Conservation (phyloP, 1,140 invertebrate species). For the Drosophila leontia region DNA sequence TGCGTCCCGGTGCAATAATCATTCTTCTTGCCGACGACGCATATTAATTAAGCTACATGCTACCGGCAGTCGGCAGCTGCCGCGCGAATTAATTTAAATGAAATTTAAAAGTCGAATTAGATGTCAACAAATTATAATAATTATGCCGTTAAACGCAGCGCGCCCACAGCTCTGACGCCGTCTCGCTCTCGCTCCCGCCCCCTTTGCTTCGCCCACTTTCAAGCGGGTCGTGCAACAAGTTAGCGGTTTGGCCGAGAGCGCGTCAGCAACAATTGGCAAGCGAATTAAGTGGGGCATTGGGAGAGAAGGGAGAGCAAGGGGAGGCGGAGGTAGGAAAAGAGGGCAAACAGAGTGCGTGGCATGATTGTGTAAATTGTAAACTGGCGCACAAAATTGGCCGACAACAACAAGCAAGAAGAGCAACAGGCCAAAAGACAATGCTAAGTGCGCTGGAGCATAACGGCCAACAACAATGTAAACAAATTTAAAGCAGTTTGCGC, state of each 20-base stretch:
- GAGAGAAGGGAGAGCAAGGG: neutral
- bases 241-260: conserved; percentile 34
- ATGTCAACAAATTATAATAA: conserved; percentile 81
- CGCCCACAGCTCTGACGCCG: conserved; percentile 17
- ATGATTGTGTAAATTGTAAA: conserved; percentile 58
- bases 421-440: conserved; percentile 37
- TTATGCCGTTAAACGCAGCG: conserved; percentile 69
- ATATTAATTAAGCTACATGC: conserved; percentile 74
- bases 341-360: conserved; percentile 57
- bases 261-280: conserved; percentile 61
- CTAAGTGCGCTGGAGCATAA: conserved; percentile 73
- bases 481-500: conserved; percentile 77
- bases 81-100: conserved; percentile 75
- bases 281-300: conserved; percentile 53
- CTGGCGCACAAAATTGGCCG: conserved; percentile 55
- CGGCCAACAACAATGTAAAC: conserved; percentile 66
- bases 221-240: conserved; percentile 39
- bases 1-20: conserved; percentile 23
- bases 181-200: neutral
- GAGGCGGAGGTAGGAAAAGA: conserved; percentile 4
- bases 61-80: conserved; percentile 66
- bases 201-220: neutral
- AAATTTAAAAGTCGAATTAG: conserved; percentile 80
- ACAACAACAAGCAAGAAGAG: conserved; percentile 19
- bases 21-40: conserved; percentile 64